Base-by-base conservation (phyloP, 2,113 vertebrate species). In the Phyllostomus hastatus region DNA sequence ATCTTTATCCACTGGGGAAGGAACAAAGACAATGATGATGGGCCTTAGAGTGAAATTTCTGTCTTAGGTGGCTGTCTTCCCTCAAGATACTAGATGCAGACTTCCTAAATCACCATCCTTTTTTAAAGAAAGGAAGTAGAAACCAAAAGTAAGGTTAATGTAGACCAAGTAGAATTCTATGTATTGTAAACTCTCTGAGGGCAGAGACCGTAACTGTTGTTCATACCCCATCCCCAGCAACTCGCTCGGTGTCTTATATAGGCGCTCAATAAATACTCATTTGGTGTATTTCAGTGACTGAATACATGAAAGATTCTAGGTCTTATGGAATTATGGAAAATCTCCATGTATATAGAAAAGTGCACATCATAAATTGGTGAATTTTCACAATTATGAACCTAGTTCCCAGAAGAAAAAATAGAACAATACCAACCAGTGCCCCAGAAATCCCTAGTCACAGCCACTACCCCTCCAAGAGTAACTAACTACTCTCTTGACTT, bases 81-180 rank as follows among this genome's bases (percentile, higher is more conserved):
- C 67, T 87, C 33, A 26, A 76, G 76, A 11, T 22, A 69, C 43
- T 41, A 10, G 33, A 16, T 31, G 17, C 43, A 83, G 5, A 69
- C 24, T 75, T 69, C 43, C 22, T 66, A 46, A 67, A 46, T 67
- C 84, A 73, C 41, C 14, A 46, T 22, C 20, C 14, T 72, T 82
- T 88, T 88, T 48, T 73, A 12, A 46, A 66, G 82, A 88, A 94
- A 91, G 57, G 41, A 88, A 88, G 54, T 72, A 85, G 50, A 88
- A 72, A 48, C 24, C 20, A 41, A 75, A 82, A 72, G 70, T 12
- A 78, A 48, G 35, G 48, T 67, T 90, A 22, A 50, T 17, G 12
- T 54, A 43, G 31, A 24, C 48, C 83, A 16, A 46, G 50, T 76
- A 64, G 81, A 75, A 54, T 57, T 61, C 59, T 70, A 1, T 64